Evolutionary conservation across 2,888 invertebrate species (phyloP), one percentile per base, ranked within the genome.

Genomic region (Tortricodes alternella): DNA sequence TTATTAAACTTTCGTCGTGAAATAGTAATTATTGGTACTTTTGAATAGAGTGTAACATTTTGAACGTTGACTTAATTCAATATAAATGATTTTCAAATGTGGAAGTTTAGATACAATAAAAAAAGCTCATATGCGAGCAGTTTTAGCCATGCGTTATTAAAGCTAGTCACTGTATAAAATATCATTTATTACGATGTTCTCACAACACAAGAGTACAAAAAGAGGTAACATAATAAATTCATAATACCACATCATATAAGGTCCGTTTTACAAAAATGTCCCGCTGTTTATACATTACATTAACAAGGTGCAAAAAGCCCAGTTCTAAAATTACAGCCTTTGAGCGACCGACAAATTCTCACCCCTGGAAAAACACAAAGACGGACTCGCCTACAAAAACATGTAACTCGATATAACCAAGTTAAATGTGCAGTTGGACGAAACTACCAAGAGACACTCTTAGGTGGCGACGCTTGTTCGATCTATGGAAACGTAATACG

Each of bases 331-430:
- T 56, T 56, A 56, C 50, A 32, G 35, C 50, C 56, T 56, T 56
- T 56, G 56, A 56, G 50, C 44, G 29, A 43, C 56, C 56, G 56
- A 56, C 56, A 32, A 56, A 49, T 56, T 56, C 56, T 56, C 56
- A 56, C 56, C 55, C 56, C 56, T 37, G 56, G 56, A 50, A 56
- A 56, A 56, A 56, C 50, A 56, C 50, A 56, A 56, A 56, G 56
- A 50, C 50, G 44, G 56, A 56, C 50, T 50, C 44, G 16, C 56
- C 56, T 50, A 50, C 56, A 56, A 56, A 56, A 56, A 56, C 56
- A 50, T 44, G 56, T 56, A 56, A 56, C 50, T 50, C 32, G 56
- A 56, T 56, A 56, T 50, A 44, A 44, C 56, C 24, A 56, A 43
- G 56, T 56, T 56, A 50, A 21, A 21, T 37, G 29, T 56, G 29